A percentile compares a stretch with the other conserved stretches of the same genome.
phyloP scores from a whole-genome alignment of 35 echinoderm and acorn worm species.

The Amphiura filiformis region DNA sequence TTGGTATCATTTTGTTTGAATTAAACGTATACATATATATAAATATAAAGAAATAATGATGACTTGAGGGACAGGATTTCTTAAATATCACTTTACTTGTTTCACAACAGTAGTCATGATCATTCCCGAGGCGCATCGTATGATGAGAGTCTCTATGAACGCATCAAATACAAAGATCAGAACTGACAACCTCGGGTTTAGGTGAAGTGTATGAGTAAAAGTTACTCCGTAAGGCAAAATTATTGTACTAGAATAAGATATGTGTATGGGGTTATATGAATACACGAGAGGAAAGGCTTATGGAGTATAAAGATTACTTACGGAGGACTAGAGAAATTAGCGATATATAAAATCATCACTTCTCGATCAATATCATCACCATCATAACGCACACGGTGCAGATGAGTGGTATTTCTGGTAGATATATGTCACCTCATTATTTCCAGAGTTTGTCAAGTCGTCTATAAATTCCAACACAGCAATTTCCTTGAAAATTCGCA shows the following conservation, averaged over 20 bases:
- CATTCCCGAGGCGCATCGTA: not conserved
- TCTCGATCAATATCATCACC: not conserved
- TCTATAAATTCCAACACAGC: not conserved
- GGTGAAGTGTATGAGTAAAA: not conserved
- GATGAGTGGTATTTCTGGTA: not conserved
- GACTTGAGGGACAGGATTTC: not conserved
- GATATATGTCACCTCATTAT: conserved; percentile 9
- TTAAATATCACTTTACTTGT: not conserved
- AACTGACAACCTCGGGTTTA: not conserved
- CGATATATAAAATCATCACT: not conserved
- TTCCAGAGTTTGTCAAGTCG: not conserved
- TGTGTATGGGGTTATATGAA: not conserved
- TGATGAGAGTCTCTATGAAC: not conserved
- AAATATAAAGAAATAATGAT: not conserved
- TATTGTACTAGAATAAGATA: not conserved
- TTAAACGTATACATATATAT: too few species aligned
- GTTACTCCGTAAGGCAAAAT: not conserved
- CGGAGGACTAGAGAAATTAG: not conserved
- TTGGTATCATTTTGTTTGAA: too few species aligned
- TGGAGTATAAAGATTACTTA: not conserved
- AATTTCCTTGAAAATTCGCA: not conserved
- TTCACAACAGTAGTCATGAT: not conserved
- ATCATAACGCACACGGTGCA: not conserved
- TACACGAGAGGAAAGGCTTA: not conserved
- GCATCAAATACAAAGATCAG: not conserved